Conservation (phyloP, 2,113 vertebrate species). For the Anolis carolinensis region DNA sequence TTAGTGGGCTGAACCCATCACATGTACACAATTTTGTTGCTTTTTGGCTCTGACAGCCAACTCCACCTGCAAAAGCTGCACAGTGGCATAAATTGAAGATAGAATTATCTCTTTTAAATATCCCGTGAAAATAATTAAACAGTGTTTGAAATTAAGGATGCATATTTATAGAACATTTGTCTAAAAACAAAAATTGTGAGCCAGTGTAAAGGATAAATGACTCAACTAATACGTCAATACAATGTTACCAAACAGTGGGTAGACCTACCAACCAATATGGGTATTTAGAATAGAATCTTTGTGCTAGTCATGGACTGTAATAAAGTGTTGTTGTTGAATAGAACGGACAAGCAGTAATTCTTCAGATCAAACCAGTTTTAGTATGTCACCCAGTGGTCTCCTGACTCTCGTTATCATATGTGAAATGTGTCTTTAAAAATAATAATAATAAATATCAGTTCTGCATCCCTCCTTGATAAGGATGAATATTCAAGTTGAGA, state of each 20-base stretch:
- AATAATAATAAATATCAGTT: not conserved
- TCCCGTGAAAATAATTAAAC: not conserved
- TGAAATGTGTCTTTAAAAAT: not conserved
- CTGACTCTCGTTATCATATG: not conserved
- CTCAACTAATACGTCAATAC: not conserved
- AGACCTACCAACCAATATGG: not conserved
- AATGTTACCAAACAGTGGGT: not conserved
- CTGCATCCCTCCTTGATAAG: not conserved
- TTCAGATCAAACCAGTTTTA: not conserved
- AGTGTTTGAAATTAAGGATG: slow-evolving; percentile 18
- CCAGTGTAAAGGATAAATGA: not conserved
- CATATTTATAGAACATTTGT: not conserved
- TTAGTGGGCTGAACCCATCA: too few species aligned
- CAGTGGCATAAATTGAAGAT: slow-evolving; percentile 32
- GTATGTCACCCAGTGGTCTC: not conserved
- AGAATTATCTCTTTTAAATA: not conserved
- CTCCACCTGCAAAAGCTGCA: slow-evolving; percentile 14
- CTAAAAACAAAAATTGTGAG: not conserved
- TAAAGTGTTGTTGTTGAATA: too few species aligned
- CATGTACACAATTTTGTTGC: too few species aligned
- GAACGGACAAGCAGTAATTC: not conserved
- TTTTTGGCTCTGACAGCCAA: too few species aligned
- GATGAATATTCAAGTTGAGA: not conserved
- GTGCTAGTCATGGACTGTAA: too few species aligned
- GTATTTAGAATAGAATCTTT: not conserved